Evolutionary conservation across 2,113 vertebrate genomes (phyloP), one percentile per base, ranked within the genome.

Genomic region (Meleagris gallopavo): DNA sequence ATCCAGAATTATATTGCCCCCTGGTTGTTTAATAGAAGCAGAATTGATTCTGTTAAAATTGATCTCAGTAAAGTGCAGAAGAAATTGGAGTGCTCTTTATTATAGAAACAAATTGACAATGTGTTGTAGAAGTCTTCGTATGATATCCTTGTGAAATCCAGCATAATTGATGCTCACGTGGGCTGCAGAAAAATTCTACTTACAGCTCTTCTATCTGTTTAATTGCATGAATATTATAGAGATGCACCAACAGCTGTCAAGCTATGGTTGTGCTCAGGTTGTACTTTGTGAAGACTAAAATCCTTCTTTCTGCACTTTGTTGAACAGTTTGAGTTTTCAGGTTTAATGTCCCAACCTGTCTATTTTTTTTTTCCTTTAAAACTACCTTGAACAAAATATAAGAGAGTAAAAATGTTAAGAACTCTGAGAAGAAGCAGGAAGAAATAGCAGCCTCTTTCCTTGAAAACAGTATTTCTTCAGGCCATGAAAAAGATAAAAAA

Each of bases 181-280:
- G 88, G 70, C 85, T 93, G 96, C 94, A 95, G 81, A 95, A 97
- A 67, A 96, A 93, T 80, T 77, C 58, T 95, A 13, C 94, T 95
- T 95, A 88, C 82, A 83, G 71, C 62, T 95, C 72, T 94, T 93
- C 84, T 93, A n/a, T 95, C 95, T 96, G 55, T 95, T 73, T 87
- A 57, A 25, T 89, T 85, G 41, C 66, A 29, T 2, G 3, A 29
- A 25, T 85, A 32, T 58, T 83, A 38, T 5, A 34, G 65, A 87
- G 58, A 20, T 76, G 62, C 16, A 58, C 45, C 50, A 87, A 38
- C 32, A 84, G 40, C 86, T 89, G 40, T 76, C 13, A 17, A 62
- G 46, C 64, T 73, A 34, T 18, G 24, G 29, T 70, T 87, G 36
- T 40, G 15, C 32, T 89, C 3, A 3, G 13, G 27, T 45, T 73